Base-by-base conservation (phyloP, 2,888 invertebrate species). In the Agrilus mali region DNA sequence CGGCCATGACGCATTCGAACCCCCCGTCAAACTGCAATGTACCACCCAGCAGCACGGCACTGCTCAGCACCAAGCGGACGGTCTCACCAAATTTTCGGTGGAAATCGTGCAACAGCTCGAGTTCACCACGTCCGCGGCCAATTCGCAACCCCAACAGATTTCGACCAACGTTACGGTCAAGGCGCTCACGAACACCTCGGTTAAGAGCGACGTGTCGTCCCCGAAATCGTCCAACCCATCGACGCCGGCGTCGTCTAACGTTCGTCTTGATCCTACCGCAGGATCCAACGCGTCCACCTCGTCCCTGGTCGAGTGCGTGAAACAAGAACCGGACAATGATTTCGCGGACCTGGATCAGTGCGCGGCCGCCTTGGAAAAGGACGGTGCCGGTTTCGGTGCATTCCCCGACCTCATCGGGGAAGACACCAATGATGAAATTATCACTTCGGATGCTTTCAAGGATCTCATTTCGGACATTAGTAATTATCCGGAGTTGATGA, bases 111-210 rank as follows among this genome's bases (percentile, higher is more conserved):
- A 92, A 64, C 90, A 88, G 64, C 70, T 88, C 42, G 88, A 92
- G 65, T 90, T 90, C 63, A 88, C 88, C 49, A 87, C 87, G 35
- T 86, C 85, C 38, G 84, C 86, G 41, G 86, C 86, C 38, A 88
- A 85, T 61, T 84, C 86, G 7, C 87, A 87, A 61, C 84, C 88
- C 41, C 88, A 89, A 61, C 88, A 89, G 68, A 90, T 90, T 53
- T 86, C 83, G 59, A 90, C 92, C 52, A 90, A 90, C 71, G 89
- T 92, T 45, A 92, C 90, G 41, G 90, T 92, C 50, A 92, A 90
- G 61, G 79, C 83, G 33, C 66, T 82, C 54, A 80, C 81, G 50
- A 82, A 82, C 61, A 76, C 82, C 38, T 74, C 75, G 46, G 74
- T 77, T 40, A 77, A 77, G 55, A 77, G 75, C 54, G 77, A 75